These are phyloP conservation scores for Xyrichtys novacula DNA, from an alignment of 2,797 vertebrate species.

Conservation along the genomic window DNA sequence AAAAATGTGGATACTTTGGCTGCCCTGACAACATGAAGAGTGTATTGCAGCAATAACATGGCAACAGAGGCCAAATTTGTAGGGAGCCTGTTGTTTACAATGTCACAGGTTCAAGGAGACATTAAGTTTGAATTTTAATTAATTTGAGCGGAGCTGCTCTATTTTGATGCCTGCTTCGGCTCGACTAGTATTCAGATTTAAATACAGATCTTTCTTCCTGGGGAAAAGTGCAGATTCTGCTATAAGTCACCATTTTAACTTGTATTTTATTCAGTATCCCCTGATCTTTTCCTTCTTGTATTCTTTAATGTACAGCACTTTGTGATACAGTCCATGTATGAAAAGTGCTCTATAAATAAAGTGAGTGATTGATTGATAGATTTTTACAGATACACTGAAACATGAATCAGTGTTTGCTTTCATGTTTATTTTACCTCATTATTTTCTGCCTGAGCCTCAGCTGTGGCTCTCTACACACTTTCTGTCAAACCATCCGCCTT, in stretches of 20 bases:
- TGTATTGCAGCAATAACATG: conserved; percentile 38
- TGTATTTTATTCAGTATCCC: too few relatives aligned
- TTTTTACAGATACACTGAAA: neutral
- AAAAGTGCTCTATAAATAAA: too few relatives aligned
- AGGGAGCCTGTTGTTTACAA: conserved; percentile 31
- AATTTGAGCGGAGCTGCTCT: conserved; percentile 15
- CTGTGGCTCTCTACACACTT: conserved; percentile 46
- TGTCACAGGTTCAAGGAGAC: conserved; percentile 20
- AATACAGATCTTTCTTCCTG: too few relatives aligned
- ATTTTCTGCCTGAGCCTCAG: conserved; percentile 4
- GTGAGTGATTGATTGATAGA: too few relatives aligned
- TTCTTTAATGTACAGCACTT: too few relatives aligned
- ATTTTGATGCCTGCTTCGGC: too few relatives aligned
- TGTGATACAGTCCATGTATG: too few relatives aligned
- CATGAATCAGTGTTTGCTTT: neutral
- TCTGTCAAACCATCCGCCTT: conserved; percentile 58
- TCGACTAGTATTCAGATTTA: too few relatives aligned
- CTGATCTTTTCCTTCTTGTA: too few relatives aligned
- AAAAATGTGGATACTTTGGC: conserved; percentile 61
- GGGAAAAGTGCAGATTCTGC: too few relatives aligned
- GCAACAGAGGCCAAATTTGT: conserved; percentile 45
- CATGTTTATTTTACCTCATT: neutral
- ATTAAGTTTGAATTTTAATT: conserved; percentile 16
- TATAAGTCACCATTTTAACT: too few relatives aligned
- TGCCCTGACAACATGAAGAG: conserved; percentile 54